These are phyloP conservation scores for Drosophila aldrichi DNA, from an alignment of 2,888 invertebrate genomes.

Conservation along the genomic window DNA sequence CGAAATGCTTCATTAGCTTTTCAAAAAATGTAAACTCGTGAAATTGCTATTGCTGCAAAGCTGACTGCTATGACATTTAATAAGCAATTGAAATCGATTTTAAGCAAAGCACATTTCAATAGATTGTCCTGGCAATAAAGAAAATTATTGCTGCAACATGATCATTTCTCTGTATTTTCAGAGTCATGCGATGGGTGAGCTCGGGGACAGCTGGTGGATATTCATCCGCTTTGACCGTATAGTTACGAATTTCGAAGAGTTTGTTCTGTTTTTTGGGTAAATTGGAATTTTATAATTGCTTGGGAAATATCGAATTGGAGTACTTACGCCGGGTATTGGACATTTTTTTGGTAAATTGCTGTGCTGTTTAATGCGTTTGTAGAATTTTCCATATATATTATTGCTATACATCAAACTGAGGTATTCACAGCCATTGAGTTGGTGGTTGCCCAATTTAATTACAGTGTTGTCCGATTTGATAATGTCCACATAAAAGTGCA, in stretches of 20 bases:
- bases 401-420: constrained; percentile 24
- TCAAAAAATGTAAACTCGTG: background rate
- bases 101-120: background rate
- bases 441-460: constrained; percentile 36
- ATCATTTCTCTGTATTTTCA: background rate
- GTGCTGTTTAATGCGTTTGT: constrained; percentile 24
- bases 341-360: constrained; percentile 59
- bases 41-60: background rate
- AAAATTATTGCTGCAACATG: background rate
- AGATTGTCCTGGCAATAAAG: background rate
- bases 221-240: constrained; percentile 25
- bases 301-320: too few relatives aligned
- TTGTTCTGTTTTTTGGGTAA: constrained; percentile 14
- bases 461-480: constrained; percentile 48
- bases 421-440: constrained; percentile 63
- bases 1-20: background rate
- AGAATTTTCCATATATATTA: constrained; percentile 21
- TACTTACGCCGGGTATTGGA: constrained; percentile 48
- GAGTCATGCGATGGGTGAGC: constrained; percentile 19
- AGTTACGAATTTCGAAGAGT: constrained; percentile 50
- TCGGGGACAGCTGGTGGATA: constrained; percentile 29
- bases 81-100: background rate
- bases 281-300: background rate
- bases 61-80: too few relatives aligned
- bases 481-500: constrained; percentile 37